A percentile compares a stretch with the other conserved stretches of the same genome.
Conservation (phyloP, 2,797 vertebrate species). For the Gallinago nigripennis region DNA sequence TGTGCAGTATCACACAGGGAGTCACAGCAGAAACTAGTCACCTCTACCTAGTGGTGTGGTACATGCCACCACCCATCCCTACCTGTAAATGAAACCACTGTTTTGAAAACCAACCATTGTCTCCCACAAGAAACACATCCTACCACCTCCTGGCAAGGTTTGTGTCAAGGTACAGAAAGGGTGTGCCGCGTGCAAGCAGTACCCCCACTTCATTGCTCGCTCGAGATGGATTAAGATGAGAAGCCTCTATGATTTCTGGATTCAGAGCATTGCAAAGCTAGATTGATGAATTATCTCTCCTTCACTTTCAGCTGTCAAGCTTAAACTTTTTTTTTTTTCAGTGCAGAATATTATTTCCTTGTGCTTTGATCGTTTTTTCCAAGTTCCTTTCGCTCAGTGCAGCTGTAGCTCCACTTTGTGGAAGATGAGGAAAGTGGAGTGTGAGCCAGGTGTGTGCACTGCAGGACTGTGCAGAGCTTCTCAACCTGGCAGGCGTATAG, state of each 20-base stretch:
- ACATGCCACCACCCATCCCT: accelerated
- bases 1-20: neutral
- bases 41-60: neutral
- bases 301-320: slow-evolving; percentile 50
- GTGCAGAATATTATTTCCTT: slow-evolving; percentile 35
- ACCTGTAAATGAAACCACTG: neutral
- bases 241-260: slow-evolving; percentile 55
- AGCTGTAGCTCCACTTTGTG: slow-evolving; percentile 80
- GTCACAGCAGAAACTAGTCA: neutral
- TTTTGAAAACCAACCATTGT: slow-evolving; percentile 11
- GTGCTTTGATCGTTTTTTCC: neutral
- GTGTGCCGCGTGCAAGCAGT: neutral
- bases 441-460: neutral
- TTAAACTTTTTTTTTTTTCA: slow-evolving; percentile 41
- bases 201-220: neutral
- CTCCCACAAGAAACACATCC: neutral
- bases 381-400: slow-evolving; percentile 21
- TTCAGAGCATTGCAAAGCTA: slow-evolving; percentile 12
- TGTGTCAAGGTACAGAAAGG: slow-evolving; percentile 5
- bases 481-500: neutral
- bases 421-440: slow-evolving; percentile 49
- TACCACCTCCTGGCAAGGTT: neutral
- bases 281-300: slow-evolving; percentile 55
- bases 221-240: slow-evolving; percentile 57
- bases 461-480: neutral